Evolutionary conservation across 2,888 invertebrate species (phyloP).

Genomic region (Nemapogon koenigi): DNA sequence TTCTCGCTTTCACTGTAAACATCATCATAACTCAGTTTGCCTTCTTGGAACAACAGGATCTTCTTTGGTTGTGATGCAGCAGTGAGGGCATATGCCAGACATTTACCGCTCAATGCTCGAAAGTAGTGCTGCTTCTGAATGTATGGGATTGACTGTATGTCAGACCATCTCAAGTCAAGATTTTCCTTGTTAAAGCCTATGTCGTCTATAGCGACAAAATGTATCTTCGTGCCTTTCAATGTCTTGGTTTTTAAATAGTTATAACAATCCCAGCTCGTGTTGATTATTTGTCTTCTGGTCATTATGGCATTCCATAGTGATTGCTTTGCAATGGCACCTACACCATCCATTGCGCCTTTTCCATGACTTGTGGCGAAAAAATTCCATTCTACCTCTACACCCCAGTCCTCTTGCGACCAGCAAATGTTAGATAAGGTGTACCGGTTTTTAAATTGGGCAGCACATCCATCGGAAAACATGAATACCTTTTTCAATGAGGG

Average conservation of each 20-base stretch:
- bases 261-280: conserved; percentile 8
- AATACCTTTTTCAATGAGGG: conserved; percentile 7
- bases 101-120: no score
- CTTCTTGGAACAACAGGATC: no score
- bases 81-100: no score
- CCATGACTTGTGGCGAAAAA: conserved; percentile 14
- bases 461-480: conserved; percentile 12
- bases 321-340: conserved; percentile 11
- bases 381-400: conserved; percentile 12
- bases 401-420: conserved; percentile 9
- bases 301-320: conserved; percentile 10
- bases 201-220: background rate
- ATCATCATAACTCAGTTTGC: no score
- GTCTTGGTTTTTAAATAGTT: conserved; percentile 8
- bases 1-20: no score
- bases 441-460: conserved; percentile 14
- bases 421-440: conserved; percentile 11
- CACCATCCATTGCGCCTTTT: conserved; percentile 13
- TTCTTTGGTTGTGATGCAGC: no score
- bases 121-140: no score
- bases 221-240: conserved; percentile 1
- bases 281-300: conserved; percentile 6
- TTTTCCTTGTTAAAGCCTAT: no score
- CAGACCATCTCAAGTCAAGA: no score
- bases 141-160: no score